Conservation (phyloP, 2,113 vertebrate genomes). For the Phyllostomus discolor region DNA sequence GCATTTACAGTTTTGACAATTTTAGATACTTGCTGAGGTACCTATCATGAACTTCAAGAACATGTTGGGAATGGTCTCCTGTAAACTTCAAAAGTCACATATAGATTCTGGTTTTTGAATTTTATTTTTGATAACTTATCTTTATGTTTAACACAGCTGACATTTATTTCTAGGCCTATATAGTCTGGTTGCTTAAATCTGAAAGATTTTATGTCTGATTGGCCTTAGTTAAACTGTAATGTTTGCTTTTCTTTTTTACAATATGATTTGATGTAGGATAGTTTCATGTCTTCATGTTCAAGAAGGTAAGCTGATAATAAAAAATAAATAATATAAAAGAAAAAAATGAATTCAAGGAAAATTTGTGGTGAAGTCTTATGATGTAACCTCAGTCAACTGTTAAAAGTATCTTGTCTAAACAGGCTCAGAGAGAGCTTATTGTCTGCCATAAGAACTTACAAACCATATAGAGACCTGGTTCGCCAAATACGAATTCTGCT, state of each 20-base stretch:
- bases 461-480: not conserved
- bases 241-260: not conserved
- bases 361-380: not conserved
- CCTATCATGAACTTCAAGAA: not conserved
- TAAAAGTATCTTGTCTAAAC: not conserved
- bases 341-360: not conserved
- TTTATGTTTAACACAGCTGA: not conserved
- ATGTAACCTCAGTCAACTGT: not conserved
- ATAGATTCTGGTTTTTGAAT: not conserved
- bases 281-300: not conserved
- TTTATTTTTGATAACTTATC: not conserved
- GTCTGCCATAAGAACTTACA: not conserved
- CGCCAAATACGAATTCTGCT: slow-evolving; percentile 31
- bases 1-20: not conserved
- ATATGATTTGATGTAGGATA: not conserved
- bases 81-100: not conserved
- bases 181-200: not conserved
- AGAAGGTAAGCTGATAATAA: not conserved
- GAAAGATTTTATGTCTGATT: not conserved
- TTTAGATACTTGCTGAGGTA: not conserved
- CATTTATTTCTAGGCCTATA: not conserved
- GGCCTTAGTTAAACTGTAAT: not conserved
- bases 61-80: not conserved
- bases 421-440: not conserved
- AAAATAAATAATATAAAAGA: not conserved